phyloP scores from a whole-genome alignment of 2,888 invertebrate species.

The Abrostola tripartita region DNA sequence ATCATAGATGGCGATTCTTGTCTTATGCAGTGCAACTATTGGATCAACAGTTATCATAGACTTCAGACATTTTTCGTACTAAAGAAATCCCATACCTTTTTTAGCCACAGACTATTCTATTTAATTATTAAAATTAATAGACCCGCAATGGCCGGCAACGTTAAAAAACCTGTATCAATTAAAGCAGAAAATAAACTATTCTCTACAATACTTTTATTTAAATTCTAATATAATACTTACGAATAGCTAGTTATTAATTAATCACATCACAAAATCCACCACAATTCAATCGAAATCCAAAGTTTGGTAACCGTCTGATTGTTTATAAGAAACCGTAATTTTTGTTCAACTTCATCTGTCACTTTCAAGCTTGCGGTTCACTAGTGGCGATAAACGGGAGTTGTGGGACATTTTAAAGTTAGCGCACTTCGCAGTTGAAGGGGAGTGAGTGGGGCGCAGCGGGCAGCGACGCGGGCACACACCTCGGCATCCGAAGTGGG shows the following conservation, averaged over 20 bases:
- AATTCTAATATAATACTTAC: constrained; percentile 58
- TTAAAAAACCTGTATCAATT: too few species aligned
- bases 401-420: constrained; percentile 79
- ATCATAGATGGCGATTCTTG: not conserved
- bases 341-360: constrained; percentile 71
- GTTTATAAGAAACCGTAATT: constrained; percentile 53
- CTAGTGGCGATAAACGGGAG: constrained; percentile 60
- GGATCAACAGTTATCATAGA: too few species aligned
- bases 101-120: too few species aligned
- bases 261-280: constrained; percentile 83
- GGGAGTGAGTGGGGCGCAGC: constrained; percentile 50
- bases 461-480: constrained; percentile 59
- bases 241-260: constrained; percentile 66
- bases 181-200: too few species aligned
- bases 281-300: constrained; percentile 76
- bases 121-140: too few species aligned
- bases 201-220: not conserved
- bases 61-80: too few species aligned
- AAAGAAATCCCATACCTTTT: too few species aligned
- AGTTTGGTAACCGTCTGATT: constrained; percentile 61
- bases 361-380: constrained; percentile 69
- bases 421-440: constrained; percentile 64
- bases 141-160: too few species aligned
- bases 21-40: too few species aligned
- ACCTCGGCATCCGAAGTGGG: constrained; percentile 62